phyloP scores from a whole-genome alignment of 2,113 vertebrate species.

The Vombatus ursinus region DNA sequence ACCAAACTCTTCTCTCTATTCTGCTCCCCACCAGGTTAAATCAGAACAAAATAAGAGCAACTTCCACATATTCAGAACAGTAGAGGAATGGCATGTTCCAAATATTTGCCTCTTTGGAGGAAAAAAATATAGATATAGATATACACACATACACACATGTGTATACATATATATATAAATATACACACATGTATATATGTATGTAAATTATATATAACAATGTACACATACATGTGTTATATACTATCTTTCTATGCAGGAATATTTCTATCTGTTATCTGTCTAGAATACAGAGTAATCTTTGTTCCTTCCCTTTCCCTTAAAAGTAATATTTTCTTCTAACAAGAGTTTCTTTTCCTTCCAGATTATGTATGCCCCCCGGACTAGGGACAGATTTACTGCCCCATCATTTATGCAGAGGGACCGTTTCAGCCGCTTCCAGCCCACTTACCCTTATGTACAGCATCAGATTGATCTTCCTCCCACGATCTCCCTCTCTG shows the following conservation, averaged over 20 bases:
- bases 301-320: neutral
- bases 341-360: conserved; percentile 54
- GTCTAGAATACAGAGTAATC: neutral
- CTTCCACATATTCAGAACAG: neutral
- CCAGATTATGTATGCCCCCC: conserved; percentile 93
- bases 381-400: conserved; percentile 91
- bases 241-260: neutral
- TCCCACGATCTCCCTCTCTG: conserved; percentile 97
- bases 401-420: conserved; percentile 94
- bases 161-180: too few relatives aligned
- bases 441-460: conserved; percentile 97
- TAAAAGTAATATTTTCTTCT: neutral
- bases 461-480: conserved; percentile 98
- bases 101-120: neutral
- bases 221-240: neutral
- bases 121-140: neutral
- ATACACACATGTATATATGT: neutral
- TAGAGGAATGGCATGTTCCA: neutral
- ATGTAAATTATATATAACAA: neutral
- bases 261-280: neutral
- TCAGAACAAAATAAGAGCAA: neutral
- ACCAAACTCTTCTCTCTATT: neutral
- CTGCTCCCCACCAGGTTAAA: neutral
- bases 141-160: neutral
- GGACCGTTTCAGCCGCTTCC: conserved; percentile 96